Percentiles rank a stretch among this genome's conserved stretches.
Conservation (phyloP, 2,113 vertebrate genomes). For the Solea senegalensis region DNA sequence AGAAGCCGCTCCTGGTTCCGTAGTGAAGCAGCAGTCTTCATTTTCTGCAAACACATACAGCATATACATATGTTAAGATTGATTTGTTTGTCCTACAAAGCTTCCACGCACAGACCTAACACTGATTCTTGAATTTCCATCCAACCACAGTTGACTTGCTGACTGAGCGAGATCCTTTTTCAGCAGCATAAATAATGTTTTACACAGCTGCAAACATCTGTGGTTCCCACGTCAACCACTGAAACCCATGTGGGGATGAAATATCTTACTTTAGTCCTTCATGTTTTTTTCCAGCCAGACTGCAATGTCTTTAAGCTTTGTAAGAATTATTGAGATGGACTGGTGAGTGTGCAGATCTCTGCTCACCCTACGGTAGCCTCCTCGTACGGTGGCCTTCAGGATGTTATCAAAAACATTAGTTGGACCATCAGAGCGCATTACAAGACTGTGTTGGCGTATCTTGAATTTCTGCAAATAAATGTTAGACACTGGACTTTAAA, state of each 20-base stretch:
- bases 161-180: background rate
- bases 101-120: background rate
- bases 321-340: too few species aligned
- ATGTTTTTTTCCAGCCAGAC: background rate
- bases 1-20: conserved; percentile 75
- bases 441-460: too few species aligned
- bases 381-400: too few species aligned
- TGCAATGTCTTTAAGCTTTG: background rate
- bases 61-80: background rate
- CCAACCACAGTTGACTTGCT: conserved; percentile 9
- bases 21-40: conserved; percentile 86
- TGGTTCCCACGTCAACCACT: conserved; percentile 18
- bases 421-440: too few species aligned
- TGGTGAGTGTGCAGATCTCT: too few species aligned
- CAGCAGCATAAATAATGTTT: background rate
- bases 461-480: too few species aligned
- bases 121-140: background rate
- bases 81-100: background rate
- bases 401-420: too few species aligned
- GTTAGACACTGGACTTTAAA: too few species aligned
- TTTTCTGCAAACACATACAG: conserved; percentile 83
- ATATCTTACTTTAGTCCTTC: background rate
- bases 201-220: conserved; percentile 41
- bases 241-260: conserved; percentile 10
- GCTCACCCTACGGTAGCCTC: too few species aligned